Percentiles rank a stretch among this genome's conserved stretches.
Evolutionary conservation across 1,140 invertebrate species (phyloP).

Genomic region (Bombus difficillimus): DNA sequence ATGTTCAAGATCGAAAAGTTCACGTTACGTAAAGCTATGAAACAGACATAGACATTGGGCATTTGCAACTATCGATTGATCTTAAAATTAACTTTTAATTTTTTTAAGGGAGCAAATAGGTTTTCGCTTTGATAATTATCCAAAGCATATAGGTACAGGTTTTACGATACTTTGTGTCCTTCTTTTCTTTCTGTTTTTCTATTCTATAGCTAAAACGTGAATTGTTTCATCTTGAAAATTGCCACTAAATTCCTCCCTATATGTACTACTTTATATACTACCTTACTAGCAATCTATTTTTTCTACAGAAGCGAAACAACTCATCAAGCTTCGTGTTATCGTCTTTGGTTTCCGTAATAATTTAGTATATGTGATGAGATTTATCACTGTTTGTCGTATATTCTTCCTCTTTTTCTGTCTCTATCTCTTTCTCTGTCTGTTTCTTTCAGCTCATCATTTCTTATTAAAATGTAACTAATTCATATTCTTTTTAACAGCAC

Average conservation of each 20-base stretch:
- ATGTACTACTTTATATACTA: not conserved
- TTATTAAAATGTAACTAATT: conserved; percentile 49
- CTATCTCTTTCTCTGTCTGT: conserved; percentile 57
- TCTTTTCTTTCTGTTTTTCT: not conserved
- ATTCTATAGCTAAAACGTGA: not conserved
- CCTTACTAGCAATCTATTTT: not conserved
- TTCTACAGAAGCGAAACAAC: conserved; percentile 14
- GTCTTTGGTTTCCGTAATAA: conserved; percentile 1
- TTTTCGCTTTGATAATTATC: not conserved
- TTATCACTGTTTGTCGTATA: conserved; percentile 64
- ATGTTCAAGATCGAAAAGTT: conserved; percentile 9
- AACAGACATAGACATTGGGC: no score
- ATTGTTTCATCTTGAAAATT: not conserved
- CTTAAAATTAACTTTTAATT: not conserved
- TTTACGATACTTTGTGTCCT: not conserved
- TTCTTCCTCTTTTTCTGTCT: conserved; percentile 68
- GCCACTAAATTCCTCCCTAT: not conserved
- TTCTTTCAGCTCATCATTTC: conserved; percentile 59
- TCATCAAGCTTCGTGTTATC: conserved; percentile 32
- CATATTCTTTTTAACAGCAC: conserved; percentile 63
- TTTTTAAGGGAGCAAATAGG: not conserved
- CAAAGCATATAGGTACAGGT: not conserved
- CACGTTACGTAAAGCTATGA: not conserved
- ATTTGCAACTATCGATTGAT: not conserved
- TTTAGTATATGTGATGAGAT: conserved; percentile 30